Conservation (phyloP, 2,113 vertebrate species). For the Mustela lutreola region DNA sequence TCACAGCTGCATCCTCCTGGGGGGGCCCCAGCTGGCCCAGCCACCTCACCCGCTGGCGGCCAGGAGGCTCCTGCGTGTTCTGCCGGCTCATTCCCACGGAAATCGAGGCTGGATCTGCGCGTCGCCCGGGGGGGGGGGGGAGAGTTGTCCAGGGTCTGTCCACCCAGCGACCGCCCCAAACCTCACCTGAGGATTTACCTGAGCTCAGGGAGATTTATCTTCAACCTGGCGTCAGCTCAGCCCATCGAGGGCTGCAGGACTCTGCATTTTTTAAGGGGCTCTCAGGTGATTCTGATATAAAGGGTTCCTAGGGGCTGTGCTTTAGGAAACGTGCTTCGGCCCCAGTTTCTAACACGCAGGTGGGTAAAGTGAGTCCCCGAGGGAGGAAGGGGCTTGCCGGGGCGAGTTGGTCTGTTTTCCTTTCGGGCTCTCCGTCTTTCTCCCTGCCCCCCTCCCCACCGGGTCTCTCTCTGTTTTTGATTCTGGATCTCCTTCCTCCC, state of each 20-base stretch:
- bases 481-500: constrained; percentile 23
- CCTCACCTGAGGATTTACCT: not conserved
- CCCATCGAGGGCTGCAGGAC: not conserved
- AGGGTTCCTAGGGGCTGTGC: not conserved
- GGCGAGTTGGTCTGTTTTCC: not conserved
- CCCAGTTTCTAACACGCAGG: not conserved
- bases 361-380: constrained; percentile 4
- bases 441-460: not conserved
- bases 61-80: not conserved
- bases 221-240: not conserved
- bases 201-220: not conserved
- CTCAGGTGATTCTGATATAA: not conserved
- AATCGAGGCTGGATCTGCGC: not conserved
- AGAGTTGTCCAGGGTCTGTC: not conserved
- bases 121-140: not conserved
- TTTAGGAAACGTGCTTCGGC: not conserved
- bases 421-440: not conserved
- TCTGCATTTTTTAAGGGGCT: not conserved
- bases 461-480: not conserved
- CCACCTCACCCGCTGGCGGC: not conserved
- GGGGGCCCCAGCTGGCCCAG: constrained; percentile 24
- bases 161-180: not conserved
- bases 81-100: not conserved
- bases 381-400: not conserved
- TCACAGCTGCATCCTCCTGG: constrained; percentile 65